Evolutionary conservation across 2,888 invertebrate species (phyloP).

Genomic region (Lithophane leautieri): DNA sequence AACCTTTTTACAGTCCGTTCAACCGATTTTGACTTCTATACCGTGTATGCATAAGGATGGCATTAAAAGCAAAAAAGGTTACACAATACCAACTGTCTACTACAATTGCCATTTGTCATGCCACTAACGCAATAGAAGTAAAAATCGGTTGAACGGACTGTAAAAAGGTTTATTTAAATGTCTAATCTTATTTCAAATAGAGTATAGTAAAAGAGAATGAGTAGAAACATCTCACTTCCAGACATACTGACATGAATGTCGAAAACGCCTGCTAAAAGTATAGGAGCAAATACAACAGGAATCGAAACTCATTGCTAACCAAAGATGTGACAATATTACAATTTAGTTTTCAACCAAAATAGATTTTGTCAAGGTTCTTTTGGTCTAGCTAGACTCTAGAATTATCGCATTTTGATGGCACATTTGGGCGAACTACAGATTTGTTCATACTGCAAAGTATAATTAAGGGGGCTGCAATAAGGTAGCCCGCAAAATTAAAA

Average conservation of each 20-base stretch:
- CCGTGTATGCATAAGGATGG: too few species aligned
- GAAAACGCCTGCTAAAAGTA: constrained; percentile 1
- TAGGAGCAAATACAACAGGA: constrained; percentile 4
- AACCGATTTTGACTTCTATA: too few species aligned
- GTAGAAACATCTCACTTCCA: not conserved
- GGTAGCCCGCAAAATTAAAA: too few species aligned
- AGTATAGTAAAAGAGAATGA: not conserved
- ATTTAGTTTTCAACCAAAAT: constrained; percentile 29
- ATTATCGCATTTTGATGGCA: constrained; percentile 3
- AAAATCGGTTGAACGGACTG: too few species aligned
- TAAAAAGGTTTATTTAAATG: too few species aligned
- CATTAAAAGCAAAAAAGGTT: too few species aligned
- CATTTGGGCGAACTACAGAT: not conserved
- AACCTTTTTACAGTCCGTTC: too few species aligned
- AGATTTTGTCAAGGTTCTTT: constrained; percentile 23
- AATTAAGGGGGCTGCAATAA: not conserved
- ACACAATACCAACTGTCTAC: too few species aligned
- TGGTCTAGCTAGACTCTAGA: not conserved
- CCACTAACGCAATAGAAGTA: too few species aligned
- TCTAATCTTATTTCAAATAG: too few species aligned
- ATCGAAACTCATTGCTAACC: constrained; percentile 18
- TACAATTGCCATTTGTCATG: too few species aligned
- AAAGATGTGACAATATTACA: not conserved
- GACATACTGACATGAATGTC: not conserved
- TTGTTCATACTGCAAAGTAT: not conserved